These are phyloP conservation scores for Caenorhabditis latens DNA, from an alignment of 1,140 invertebrate species.

Conservation along the genomic window DNA sequence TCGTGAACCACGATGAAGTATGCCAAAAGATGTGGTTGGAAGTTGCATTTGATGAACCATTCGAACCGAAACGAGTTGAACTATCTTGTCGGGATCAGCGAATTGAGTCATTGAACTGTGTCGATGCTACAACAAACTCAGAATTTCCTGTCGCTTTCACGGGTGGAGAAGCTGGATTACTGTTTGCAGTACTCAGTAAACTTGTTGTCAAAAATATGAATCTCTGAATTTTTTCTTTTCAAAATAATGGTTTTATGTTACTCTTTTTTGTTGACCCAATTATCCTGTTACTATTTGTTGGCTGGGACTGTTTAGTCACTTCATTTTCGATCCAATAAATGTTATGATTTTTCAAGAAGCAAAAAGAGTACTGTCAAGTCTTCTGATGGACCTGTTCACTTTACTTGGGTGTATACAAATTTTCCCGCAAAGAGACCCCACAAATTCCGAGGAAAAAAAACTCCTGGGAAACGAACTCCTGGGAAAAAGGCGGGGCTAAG, in stretches of 20 bases:
- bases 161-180: slow-evolving; percentile 24
- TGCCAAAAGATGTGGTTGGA: slow-evolving; percentile 42
- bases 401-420: no score
- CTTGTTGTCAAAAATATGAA: neutral
- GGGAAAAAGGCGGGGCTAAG: no score
- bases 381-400: no score
- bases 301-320: no score
- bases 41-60: neutral
- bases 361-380: no score
- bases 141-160: neutral
- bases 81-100: neutral
- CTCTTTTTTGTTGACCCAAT: neutral
- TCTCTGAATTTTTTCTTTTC: neutral
- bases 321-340: no score
- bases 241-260: neutral
- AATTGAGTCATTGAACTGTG: slow-evolving; percentile 39
- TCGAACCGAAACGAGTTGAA: slow-evolving; percentile 14
- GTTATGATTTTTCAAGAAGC: no score
- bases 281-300: neutral
- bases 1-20: neutral
- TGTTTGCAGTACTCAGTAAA: neutral
- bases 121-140: neutral
- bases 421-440: no score
- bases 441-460: no score
- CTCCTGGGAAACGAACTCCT: no score